Evolutionary conservation across 2,113 vertebrate genomes (phyloP).

Genomic region (Cyanistes caeruleus): DNA sequence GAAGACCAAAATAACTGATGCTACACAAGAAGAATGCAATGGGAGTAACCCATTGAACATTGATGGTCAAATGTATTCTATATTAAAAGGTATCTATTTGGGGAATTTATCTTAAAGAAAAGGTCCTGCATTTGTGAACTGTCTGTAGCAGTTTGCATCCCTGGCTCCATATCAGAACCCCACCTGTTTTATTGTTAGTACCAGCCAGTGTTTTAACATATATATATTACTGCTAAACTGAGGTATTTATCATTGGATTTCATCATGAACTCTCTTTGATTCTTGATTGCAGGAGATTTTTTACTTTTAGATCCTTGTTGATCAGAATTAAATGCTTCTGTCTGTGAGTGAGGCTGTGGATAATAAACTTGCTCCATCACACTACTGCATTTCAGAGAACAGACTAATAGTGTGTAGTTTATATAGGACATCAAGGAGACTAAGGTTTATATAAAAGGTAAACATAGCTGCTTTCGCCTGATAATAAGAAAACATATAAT

Average conservation of each 20-base stretch:
- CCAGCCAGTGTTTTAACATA: not conserved
- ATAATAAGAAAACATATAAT: constrained; percentile 19
- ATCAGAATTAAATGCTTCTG: not conserved
- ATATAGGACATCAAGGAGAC: not conserved
- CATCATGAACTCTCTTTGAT: not conserved
- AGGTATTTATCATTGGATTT: not conserved
- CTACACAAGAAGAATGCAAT: not conserved
- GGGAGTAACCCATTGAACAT: not conserved
- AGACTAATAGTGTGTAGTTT: not conserved
- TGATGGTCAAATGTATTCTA: not conserved
- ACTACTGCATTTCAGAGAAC: not conserved
- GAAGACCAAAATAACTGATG: not conserved
- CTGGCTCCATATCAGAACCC: not conserved
- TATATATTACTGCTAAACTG: not conserved
- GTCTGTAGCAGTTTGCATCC: not conserved
- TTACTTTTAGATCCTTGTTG: not conserved
- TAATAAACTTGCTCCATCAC: not conserved
- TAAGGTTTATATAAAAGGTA: not conserved
- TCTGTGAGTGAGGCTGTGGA: rapidly evolving
- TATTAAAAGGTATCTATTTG: not conserved
- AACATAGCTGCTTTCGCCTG: not conserved
- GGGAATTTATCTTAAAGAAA: not conserved
- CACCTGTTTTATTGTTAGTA: not conserved
- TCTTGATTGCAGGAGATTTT: not conserved
- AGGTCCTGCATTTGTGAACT: not conserved